These are phyloP conservation scores for Mythimna loreyi DNA, from an alignment of 2,888 invertebrate species.

Conservation along the genomic window DNA sequence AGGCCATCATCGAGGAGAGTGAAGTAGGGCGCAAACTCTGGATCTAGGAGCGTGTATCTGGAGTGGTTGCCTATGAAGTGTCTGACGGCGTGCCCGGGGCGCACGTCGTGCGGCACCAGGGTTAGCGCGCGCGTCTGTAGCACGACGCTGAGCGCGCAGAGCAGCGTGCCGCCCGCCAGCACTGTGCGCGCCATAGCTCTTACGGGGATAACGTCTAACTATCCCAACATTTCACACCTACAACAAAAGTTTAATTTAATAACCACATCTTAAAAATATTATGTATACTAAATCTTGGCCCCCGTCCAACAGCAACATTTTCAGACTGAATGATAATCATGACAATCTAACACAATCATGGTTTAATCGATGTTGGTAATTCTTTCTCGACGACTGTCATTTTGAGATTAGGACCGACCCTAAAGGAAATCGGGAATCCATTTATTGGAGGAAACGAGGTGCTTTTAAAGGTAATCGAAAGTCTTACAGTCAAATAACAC, in stretches of 20 bases:
- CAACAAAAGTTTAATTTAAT: slow-evolving; percentile 38
- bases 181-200: slow-evolving; percentile 83
- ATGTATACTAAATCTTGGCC: not conserved
- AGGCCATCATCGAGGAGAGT: slow-evolving; percentile 96
- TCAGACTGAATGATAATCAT: slow-evolving; percentile 7
- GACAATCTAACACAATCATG: slow-evolving; percentile 6
- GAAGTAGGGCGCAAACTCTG: slow-evolving; percentile 96
- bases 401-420: slow-evolving; percentile 3
- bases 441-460: slow-evolving; percentile 12
- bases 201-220: slow-evolving; percentile 69
- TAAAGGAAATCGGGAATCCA: slow-evolving; percentile 17
- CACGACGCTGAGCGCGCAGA: slow-evolving; percentile 80
- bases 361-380: slow-evolving; percentile 10
- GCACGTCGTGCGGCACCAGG: slow-evolving; percentile 96
- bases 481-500: slow-evolving; percentile 1
- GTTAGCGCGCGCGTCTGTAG: slow-evolving; percentile 85
- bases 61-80: slow-evolving; percentile 92
- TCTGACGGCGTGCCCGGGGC: slow-evolving; percentile 96
- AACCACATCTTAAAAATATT: not conserved
- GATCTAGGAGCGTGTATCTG: slow-evolving; percentile 92
- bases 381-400: slow-evolving; percentile 5
- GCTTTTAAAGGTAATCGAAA: slow-evolving; percentile 8
- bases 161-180: slow-evolving; percentile 84
- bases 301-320: not conserved
- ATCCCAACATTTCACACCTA: slow-evolving; percentile 87